Evolutionary conservation across 2,888 invertebrate species (phyloP), one percentile per base, ranked within the genome.

Genomic region (Syrista parreyssii): DNA sequence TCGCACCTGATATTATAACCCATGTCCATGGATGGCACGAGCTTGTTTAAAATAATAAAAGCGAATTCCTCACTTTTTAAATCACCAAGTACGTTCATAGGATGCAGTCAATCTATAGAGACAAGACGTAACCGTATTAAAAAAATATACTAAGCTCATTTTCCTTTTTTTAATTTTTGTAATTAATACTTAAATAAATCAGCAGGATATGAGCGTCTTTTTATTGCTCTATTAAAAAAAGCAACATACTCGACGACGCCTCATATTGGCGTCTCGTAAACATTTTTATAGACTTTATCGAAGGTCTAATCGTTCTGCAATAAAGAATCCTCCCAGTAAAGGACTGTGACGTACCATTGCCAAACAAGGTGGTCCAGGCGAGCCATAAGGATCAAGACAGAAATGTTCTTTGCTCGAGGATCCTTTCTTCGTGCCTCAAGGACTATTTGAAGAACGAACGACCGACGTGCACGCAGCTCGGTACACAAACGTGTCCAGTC

Each of bases 1-100:
- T 40, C 68, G 68, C 74, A 74, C 77, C 73, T 73, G 77, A 77
- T 68, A 33, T 71, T 55, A 55, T 23, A 55, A 1, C 15, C 55
- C 23, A 31, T 23, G 71, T 71, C 71, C 9, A 12, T 4, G 71
- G 11, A 30, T 31, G 71, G 31, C 32, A 71, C 71, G 31, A 71
- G 71, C 23, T 71, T 55, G 23, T 71, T 31, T 33, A 71, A 11
- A 31, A 31, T 30, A 6, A 55, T 55, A 23, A 71, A 71, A 71
- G 31, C 11, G 3, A 32, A 31, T 71, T 71, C 9, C 9, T 71
- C 31, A 15, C 6, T 71, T 3, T 31, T 71, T 71, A 9, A 71
- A 15, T 31, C 31, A 30, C 12, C 4, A 15, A 4, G 12, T 1
- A 4, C 0, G 4, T 40, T 15, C 55, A 9, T 55, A 55, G 9